These are phyloP conservation scores for Fragariocoptes setiger DNA, from an alignment of 1,140 invertebrate genomes.

Conservation along the genomic window DNA sequence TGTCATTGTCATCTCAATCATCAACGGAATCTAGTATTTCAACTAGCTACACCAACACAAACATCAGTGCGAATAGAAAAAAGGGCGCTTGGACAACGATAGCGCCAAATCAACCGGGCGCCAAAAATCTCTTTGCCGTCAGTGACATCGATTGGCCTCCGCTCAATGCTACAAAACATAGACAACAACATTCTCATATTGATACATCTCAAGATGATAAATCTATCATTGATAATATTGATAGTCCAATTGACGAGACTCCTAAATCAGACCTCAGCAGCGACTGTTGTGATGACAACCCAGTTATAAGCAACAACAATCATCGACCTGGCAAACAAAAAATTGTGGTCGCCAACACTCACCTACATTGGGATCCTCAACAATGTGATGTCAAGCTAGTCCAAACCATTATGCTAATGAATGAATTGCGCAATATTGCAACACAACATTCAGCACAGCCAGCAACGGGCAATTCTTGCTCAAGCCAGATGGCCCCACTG, in stretches of 20 bases:
- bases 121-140: not conserved
- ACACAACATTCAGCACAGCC: not conserved
- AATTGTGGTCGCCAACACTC: slow-evolving; percentile 21
- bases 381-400: slow-evolving; percentile 24
- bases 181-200: too few species aligned
- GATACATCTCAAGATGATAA: too few species aligned
- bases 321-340: slow-evolving; percentile 10
- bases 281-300: not conserved
- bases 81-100: not conserved
- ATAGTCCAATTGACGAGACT: not conserved
- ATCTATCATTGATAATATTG: not conserved
- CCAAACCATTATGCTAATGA: slow-evolving; percentile 23
- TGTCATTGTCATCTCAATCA: too few species aligned
- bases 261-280: not conserved
- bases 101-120: not conserved
- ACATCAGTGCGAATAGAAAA: not conserved
- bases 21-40: too few species aligned
- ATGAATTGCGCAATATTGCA: slow-evolving; percentile 16
- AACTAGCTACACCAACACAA: not conserved
- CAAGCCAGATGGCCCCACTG: slow-evolving; percentile 27
- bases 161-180: not conserved
- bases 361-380: slow-evolving; percentile 26
- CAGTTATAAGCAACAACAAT: not conserved
- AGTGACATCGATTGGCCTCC: not conserved
- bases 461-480: not conserved